Base-by-base conservation (phyloP, 1,140 invertebrate genomes). In the Heliconius hewitsoni region DNA sequence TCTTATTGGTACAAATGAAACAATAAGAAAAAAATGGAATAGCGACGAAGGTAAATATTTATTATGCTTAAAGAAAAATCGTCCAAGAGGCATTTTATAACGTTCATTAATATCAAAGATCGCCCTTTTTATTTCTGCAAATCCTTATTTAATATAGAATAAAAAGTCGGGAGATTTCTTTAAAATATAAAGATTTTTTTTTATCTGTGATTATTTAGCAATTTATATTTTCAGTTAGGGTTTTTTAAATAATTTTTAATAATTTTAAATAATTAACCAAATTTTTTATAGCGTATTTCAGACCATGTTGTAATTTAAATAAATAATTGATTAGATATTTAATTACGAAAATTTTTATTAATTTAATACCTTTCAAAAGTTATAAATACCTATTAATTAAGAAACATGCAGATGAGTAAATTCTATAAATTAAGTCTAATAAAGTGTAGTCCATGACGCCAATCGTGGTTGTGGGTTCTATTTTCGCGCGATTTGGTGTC, bases 51-150 rank as follows among this genome's bases (percentile, higher is more conserved):
- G 57, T 66, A 66, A 34, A 60, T 60, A 60, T 60, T 71, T 71
- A 71, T 71, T 37, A 71, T 71, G 30, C 19, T 71, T 34, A 71
- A 71, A 71, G 70, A 71, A 71, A 71, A 71, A 71, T 39, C 70
- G 70, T 71, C 19, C 37, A n/a, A 37, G 19, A 71, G 37, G 70
- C 34, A 71, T 71, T 71, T 71, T 71, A 71, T 71, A 71, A 71
- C 70, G 39, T 71, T 71, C 70, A 71, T 71, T 71, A 71, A 71
- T 71, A 71, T 71, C 34, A 71, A 71, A 71, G 34, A 39, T 34
- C 70, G 19, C 70, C 23, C 18, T 71, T 71, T 71, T n/a, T 71
- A 71, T 71, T 71, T 71, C 6, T 37, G 37, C 30, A 30, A 60
- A 8, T 60, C 57, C 57, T 27, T 27, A 66, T 66, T 66, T 66